Evolutionary conservation across 2,888 invertebrate genomes (phyloP).

Genomic region (Exephanes ischioxanthus): DNA sequence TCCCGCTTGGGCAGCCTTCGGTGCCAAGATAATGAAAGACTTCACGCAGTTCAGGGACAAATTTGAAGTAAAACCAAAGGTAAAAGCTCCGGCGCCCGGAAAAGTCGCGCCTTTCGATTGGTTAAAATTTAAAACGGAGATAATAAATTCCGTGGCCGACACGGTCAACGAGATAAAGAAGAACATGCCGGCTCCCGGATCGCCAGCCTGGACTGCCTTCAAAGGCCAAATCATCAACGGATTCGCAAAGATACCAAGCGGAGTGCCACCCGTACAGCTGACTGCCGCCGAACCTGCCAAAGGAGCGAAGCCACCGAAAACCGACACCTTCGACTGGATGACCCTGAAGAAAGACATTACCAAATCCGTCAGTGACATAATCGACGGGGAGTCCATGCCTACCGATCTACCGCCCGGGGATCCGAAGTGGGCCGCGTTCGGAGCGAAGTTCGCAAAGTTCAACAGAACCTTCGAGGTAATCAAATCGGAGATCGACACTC

Average conservation of each 20-base stretch:
- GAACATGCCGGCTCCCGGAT: slow-evolving; percentile 57
- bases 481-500: slow-evolving; percentile 31
- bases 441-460: slow-evolving; percentile 2
- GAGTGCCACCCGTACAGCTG: background rate
- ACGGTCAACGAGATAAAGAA: slow-evolving; percentile 59
- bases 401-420: background rate
- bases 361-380: slow-evolving; percentile 47
- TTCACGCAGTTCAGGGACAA: slow-evolving; percentile 48
- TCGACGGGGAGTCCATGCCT: slow-evolving; percentile 25
- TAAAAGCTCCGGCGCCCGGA: background rate
- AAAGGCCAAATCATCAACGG: slow-evolving; percentile 42
- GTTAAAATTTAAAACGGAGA: slow-evolving; percentile 62
- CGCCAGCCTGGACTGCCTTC: slow-evolving; percentile 59
- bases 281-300: background rate
- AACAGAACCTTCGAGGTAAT: slow-evolving; percentile 11
- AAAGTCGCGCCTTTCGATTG: slow-evolving; percentile 58
- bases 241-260: slow-evolving; percentile 47
- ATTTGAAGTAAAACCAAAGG: slow-evolving; percentile 18
- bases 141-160: slow-evolving; percentile 57
- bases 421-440: slow-evolving; percentile 18
- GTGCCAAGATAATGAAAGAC: slow-evolving; percentile 62
- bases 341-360: slow-evolving; percentile 60
- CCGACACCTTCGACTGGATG: slow-evolving; percentile 50
- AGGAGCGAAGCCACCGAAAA: slow-evolving; percentile 1
- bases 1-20: slow-evolving; percentile 66